These are phyloP conservation scores for Lasioglossum lativentre DNA, from an alignment of 2,888 invertebrate species.

Conservation along the genomic window DNA sequence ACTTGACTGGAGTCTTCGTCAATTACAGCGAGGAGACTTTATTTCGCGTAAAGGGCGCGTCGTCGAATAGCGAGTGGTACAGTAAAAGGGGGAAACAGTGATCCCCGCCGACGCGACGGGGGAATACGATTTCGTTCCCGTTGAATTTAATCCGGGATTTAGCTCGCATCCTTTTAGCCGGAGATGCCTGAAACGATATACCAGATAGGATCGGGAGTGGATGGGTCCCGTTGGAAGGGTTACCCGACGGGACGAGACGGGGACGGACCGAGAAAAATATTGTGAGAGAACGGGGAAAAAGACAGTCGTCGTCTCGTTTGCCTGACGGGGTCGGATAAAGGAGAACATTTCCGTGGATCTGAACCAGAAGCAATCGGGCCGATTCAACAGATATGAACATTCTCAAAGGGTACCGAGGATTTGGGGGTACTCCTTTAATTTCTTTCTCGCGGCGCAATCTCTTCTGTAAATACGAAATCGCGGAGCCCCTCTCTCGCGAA, in stretches of 20 bases:
- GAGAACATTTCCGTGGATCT: conserved; percentile 43
- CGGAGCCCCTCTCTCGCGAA: conserved; percentile 15
- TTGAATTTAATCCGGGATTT: conserved; percentile 55
- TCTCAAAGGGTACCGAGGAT: conserved; percentile 46
- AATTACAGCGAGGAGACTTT: background rate
- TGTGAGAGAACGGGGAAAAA: conserved; percentile 14
- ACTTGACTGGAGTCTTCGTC: background rate
- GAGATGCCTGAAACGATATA: conserved; percentile 38
- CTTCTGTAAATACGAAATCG: conserved; percentile 59
- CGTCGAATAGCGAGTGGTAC: background rate
- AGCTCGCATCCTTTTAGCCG: conserved; percentile 40
- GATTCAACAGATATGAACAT: conserved; percentile 54
- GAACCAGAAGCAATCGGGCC: conserved; percentile 59
- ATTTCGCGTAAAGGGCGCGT: background rate
- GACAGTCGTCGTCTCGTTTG: conserved; percentile 60
- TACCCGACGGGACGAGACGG: conserved; percentile 26
- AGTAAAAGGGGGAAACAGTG: conserved; percentile 2
- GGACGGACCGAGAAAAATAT: conserved; percentile 24
- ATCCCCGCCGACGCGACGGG: background rate
- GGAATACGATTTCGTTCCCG: conserved; percentile 40
- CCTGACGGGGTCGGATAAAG: conserved; percentile 56
- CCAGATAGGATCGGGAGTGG: conserved; percentile 28
- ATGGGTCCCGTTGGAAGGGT: conserved; percentile 30
- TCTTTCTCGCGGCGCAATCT: conserved; percentile 47
- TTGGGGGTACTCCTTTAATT: conserved; percentile 49